Evolutionary conservation across 2,888 invertebrate species (phyloP).

Genomic region (Gastracanthus pulcherrimus): DNA sequence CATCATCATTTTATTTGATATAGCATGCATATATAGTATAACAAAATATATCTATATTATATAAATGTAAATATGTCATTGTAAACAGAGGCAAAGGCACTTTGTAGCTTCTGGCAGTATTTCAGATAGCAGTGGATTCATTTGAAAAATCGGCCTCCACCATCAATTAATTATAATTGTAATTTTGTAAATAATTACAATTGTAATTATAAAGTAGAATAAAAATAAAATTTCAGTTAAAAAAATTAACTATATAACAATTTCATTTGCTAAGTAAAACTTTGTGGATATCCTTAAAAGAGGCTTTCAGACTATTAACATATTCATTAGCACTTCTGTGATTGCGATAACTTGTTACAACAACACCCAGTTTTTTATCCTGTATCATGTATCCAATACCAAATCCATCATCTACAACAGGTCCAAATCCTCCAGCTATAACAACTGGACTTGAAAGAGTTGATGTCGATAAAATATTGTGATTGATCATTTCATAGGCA

Average conservation of each 20-base stretch:
- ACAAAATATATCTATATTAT: constrained; percentile 49
- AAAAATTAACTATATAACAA: constrained; percentile 33
- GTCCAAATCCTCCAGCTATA: constrained; percentile 95
- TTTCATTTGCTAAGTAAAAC: constrained; percentile 69
- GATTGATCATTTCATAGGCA: constrained; percentile 88
- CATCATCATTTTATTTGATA: constrained; percentile 51
- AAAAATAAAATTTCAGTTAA: constrained; percentile 52
- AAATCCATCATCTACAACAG: constrained; percentile 92
- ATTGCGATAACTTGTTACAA: constrained; percentile 88
- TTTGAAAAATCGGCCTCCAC: constrained; percentile 42
- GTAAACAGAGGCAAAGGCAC: constrained; percentile 45
- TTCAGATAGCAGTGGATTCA: constrained; percentile 36
- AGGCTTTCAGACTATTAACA: constrained; percentile 83
- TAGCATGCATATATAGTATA: constrained; percentile 46
- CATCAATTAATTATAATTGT: constrained; percentile 55
- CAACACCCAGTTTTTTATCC: constrained; percentile 88
- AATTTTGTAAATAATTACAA: constrained; percentile 56
- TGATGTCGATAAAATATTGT: constrained; percentile 96
- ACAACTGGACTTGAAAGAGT: constrained; percentile 93
- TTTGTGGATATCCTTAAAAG: constrained; percentile 84
- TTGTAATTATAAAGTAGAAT: constrained; percentile 49
- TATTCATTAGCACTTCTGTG: constrained; percentile 86
- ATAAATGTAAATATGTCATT: constrained; percentile 57
- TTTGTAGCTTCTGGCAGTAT: constrained; percentile 45
- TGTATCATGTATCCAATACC: constrained; percentile 96